Evolutionary conservation across 2,113 vertebrate species (phyloP).

Genomic region (Microtus oregoni): DNA sequence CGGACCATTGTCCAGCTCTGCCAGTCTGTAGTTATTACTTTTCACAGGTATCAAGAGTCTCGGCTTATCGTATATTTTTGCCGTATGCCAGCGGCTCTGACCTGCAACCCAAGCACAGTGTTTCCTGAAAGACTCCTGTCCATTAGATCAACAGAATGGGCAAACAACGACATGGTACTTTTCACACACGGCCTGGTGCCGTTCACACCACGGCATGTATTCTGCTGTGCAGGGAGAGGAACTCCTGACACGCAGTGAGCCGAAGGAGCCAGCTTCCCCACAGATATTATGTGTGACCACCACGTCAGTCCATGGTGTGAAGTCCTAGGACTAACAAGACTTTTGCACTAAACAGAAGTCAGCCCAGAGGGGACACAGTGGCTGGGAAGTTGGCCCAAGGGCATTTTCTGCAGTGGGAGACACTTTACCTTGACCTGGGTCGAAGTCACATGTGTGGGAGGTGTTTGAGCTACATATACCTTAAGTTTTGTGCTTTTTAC

Average conservation of each 20-base stretch:
- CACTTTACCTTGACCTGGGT: not conserved
- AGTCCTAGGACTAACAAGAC: not conserved
- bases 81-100: not conserved
- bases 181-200: not conserved
- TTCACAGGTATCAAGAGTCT: not conserved
- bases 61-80: constrained; percentile 15
- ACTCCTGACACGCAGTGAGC: not conserved
- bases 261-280: not conserved
- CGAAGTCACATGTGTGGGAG: not conserved
- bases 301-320: not conserved
- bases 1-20: not conserved
- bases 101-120: not conserved
- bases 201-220: not conserved
- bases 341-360: not conserved
- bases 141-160: not conserved
- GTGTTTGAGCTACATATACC: not conserved
- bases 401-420: not conserved
- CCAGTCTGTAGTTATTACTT: not conserved
- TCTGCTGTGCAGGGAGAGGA: not conserved
- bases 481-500: not conserved
- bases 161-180: not conserved
- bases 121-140: not conserved
- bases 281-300: not conserved
- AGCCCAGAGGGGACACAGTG: not conserved
- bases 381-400: not conserved